phyloP scores from a whole-genome alignment of 2,888 invertebrate genomes.

The Pantelozetes paolii region DNA sequence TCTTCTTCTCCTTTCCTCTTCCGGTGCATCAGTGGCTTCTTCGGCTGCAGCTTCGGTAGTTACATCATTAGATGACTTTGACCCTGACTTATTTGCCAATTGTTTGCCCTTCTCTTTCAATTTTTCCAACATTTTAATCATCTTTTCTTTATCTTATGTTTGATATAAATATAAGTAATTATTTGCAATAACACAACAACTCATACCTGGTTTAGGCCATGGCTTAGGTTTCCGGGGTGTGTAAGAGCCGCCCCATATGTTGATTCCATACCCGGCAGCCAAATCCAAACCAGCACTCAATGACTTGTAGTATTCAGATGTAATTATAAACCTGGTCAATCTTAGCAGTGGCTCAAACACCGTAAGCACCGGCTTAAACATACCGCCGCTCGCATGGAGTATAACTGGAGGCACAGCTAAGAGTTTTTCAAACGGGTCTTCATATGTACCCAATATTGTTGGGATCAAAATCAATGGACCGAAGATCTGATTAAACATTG shows the following conservation, averaged over 20 bases:
- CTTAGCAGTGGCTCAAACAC: neutral
- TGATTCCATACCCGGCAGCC: constrained; percentile 10
- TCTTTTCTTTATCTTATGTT: too few relatives aligned
- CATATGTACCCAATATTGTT: neutral
- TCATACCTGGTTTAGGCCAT: too few relatives aligned
- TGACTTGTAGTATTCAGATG: neutral
- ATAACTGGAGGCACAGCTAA: constrained; percentile 12
- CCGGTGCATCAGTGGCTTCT: neutral
- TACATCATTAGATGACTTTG: too few relatives aligned
- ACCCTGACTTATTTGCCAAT: too few relatives aligned
- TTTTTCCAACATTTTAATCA: too few relatives aligned
- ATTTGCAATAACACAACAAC: too few relatives aligned
- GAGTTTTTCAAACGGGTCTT: neutral
- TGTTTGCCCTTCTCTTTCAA: too few relatives aligned
- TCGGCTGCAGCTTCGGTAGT: neutral
- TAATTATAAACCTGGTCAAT: neutral
- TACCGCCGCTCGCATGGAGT: neutral
- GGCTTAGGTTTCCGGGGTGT: neutral
- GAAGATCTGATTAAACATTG: neutral
- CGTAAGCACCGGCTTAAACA: constrained; percentile 1
- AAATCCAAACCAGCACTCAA: neutral
- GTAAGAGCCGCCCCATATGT: constrained; percentile 26
- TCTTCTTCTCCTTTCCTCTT: neutral
- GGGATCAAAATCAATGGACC: neutral
- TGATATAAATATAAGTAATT: too few relatives aligned